phyloP scores from a whole-genome alignment of 2,797 vertebrate species.

The Scolopax bukidnonensis region DNA sequence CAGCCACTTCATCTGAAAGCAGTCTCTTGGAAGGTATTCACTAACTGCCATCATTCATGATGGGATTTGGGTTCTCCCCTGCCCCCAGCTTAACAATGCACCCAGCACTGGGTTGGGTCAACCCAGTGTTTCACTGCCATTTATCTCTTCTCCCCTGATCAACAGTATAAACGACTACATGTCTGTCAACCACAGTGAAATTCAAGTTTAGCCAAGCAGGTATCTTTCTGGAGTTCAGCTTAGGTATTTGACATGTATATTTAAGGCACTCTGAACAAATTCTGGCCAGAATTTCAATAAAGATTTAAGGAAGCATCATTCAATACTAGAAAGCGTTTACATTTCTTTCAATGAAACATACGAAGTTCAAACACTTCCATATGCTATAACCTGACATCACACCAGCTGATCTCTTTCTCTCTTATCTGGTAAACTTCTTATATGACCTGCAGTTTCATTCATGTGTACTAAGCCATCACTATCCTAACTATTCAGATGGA shows the following conservation, averaged over 20 bases:
- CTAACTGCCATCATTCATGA: background rate
- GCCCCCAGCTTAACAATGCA: background rate
- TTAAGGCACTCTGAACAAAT: background rate
- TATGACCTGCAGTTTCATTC: background rate
- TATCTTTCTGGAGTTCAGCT: background rate
- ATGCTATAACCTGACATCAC: background rate
- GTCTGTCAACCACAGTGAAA: background rate
- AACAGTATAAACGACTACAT: background rate
- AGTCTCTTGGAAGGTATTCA: background rate
- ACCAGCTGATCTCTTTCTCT: background rate
- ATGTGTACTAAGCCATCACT: background rate
- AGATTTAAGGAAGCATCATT: background rate
- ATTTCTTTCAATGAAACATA: background rate
- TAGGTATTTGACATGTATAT: background rate
- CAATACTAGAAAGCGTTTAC: background rate
- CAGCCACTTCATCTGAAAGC: background rate
- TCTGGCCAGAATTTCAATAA: background rate
- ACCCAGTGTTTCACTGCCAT: background rate
- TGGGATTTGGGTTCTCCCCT: background rate
- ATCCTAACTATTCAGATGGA: background rate
- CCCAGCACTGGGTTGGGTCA: background rate
- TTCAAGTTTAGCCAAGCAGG: background rate
- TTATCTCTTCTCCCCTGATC: background rate
- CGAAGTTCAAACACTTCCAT: background rate
- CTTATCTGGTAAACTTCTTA: background rate